Conservation (phyloP, 2,797 vertebrate genomes). For the Pampus argenteus region DNA sequence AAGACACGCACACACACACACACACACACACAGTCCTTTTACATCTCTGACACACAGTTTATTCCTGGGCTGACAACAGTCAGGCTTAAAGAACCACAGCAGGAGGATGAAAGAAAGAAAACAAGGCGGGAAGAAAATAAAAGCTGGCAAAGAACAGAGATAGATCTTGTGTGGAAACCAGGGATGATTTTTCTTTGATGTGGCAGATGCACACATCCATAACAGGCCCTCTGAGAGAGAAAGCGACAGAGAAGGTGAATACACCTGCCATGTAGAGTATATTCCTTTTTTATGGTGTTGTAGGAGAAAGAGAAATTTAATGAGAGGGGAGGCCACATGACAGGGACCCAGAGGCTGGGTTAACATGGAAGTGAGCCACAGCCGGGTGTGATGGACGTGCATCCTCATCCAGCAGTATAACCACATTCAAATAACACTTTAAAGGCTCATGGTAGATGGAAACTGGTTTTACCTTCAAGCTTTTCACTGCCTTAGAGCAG, state of each 20-base stretch:
- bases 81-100: slow-evolving; percentile 38
- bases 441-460: background rate
- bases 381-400: background rate
- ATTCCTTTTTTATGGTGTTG: slow-evolving; percentile 10
- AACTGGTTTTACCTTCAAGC: slow-evolving; percentile 13
- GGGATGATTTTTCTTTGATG: slow-evolving; percentile 63
- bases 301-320: slow-evolving; percentile 25
- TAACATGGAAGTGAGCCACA: background rate
- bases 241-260: slow-evolving; percentile 23
- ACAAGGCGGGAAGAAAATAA: slow-evolving; percentile 23
- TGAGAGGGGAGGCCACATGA: slow-evolving; percentile 23
- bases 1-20: slow-evolving; percentile 29
- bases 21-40: slow-evolving; percentile 23
- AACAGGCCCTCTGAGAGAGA: slow-evolving; percentile 30
- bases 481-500: background rate
- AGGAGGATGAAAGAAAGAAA: slow-evolving; percentile 44
- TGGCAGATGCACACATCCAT: slow-evolving; percentile 51
- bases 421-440: background rate
- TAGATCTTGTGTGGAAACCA: slow-evolving; percentile 34
- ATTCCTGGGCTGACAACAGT: slow-evolving; percentile 42
- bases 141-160: slow-evolving; percentile 27
- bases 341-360: background rate
- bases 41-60: slow-evolving; percentile 43
- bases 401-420: background rate
- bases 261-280: slow-evolving; percentile 36